Evolutionary conservation across 2,888 invertebrate species (phyloP).

Genomic region (Parnassius glacialis): DNA sequence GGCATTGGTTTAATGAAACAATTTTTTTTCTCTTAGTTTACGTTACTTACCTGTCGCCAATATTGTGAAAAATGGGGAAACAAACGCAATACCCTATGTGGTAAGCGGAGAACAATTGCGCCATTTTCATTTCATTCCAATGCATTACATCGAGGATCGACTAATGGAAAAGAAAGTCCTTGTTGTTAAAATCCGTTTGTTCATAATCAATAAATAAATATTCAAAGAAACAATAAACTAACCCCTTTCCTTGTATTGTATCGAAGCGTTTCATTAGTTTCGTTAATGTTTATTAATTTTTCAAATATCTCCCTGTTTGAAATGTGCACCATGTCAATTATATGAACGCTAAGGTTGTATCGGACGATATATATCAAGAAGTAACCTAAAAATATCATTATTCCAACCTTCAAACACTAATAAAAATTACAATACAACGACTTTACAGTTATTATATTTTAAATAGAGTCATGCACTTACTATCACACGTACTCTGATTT

Average conservation of each 20-base stretch:
- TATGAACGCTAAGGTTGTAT: constrained; percentile 71
- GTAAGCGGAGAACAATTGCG: constrained; percentile 62
- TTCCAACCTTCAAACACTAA: constrained; percentile 60
- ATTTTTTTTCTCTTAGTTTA: too few species aligned
- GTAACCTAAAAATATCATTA: constrained; percentile 80
- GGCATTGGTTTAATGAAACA: too few species aligned
- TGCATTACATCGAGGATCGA: constrained; percentile 48
- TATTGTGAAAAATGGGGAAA: constrained; percentile 70
- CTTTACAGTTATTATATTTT: not conserved
- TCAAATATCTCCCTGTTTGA: constrained; percentile 33
- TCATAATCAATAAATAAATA: not conserved
- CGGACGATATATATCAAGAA: constrained; percentile 68
- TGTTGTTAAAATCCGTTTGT: not conserved
- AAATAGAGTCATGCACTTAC: constrained; percentile 44
- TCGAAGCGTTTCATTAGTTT: constrained; percentile 24
- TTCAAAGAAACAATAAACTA: not conserved
- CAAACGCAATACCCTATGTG: constrained; percentile 71
- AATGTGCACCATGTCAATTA: constrained; percentile 64
- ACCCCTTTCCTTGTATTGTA: constrained; percentile 32
- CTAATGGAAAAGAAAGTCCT: constrained; percentile 36
- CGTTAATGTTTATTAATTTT: constrained; percentile 7
- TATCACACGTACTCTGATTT: constrained; percentile 64
- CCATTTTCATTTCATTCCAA: constrained; percentile 66
- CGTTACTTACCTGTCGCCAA: constrained; percentile 60
- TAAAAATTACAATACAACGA: not conserved